Evolutionary conservation across 2,797 vertebrate species (phyloP), one percentile per base, ranked within the genome.

Genomic region (Tragopan temminckii): DNA sequence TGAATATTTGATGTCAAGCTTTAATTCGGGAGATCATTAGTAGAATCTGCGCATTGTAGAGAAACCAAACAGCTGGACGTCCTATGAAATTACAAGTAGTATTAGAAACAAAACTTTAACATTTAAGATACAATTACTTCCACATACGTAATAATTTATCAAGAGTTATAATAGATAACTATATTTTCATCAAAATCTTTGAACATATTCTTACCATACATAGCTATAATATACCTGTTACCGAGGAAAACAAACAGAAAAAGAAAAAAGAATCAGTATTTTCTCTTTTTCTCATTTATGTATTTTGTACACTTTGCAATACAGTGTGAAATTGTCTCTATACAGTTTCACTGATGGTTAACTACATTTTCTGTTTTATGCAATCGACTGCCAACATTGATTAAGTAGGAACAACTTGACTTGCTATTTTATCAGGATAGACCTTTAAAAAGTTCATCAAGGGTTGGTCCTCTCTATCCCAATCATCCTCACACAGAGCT

Each of bases 11-110:
- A 88, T 72, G 40, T 24, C 55, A 90, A 43, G 21, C 18, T 52
- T 72, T 80, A 72, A 71, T 72, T 69, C 92, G 46, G 31, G 57
- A 90, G 36, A 85, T 80, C 64, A 46, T 92, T 80, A 88, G 64
- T 23, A 80, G 69, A 83, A 92, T 57, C 50, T 76, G 40, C 48
- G 79, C 63, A 42, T 8, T 74, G 31, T 29, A 74, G 15, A 64
- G 48, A 81, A 92, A 68, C 12, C 72, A 88, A 63, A 43, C 20
- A 67, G 61, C 59, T 50, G 36, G 55, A 42, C 62, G 19, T 55
- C 52, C 27, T 88, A 13, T 23, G 31, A 82, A 85, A 42, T 57
- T 68, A 72, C 11, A 68, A 76, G n/a, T 55, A 57, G 63, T 35
- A 52, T 50, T 35, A 61, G 50, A 85, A 79, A 72, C 12, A 82